phyloP scores from a whole-genome alignment of 2,113 vertebrate species.

The Regulus satrapa region DNA sequence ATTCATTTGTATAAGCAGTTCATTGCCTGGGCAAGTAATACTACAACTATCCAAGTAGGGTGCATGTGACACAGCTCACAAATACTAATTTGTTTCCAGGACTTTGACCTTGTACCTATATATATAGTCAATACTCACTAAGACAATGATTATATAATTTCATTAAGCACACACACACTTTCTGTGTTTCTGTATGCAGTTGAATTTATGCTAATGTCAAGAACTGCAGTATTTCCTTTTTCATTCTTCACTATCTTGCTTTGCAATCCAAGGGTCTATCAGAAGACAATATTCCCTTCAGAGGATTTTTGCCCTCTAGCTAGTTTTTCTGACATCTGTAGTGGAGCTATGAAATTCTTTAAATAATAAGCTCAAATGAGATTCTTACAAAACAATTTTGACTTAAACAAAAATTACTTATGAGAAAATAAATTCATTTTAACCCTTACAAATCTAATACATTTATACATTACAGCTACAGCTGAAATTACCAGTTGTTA shows the following conservation, averaged over 20 bases:
- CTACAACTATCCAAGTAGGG: neutral
- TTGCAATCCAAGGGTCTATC: neutral
- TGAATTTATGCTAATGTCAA: neutral
- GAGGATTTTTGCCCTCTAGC: constrained; percentile 21
- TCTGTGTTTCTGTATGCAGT: neutral
- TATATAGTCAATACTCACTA: neutral
- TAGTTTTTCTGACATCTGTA: constrained; percentile 36
- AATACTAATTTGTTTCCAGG: neutral
- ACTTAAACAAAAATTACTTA: neutral
- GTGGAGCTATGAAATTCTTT: constrained; percentile 27
- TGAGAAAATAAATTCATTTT: neutral
- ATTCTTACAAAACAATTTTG: neutral
- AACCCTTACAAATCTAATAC: neutral
- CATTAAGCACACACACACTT: neutral
- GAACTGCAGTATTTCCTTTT: neutral
- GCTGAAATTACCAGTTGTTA: neutral
- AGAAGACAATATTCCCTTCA: neutral
- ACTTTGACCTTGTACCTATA: neutral
- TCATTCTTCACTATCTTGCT: neutral
- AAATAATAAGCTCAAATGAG: neutral
- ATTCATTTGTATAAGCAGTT: neutral
- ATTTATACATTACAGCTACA: neutral
- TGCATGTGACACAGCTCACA: neutral
- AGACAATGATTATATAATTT: neutral
- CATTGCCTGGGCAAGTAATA: neutral